Base-by-base conservation (phyloP, 2,888 invertebrate species). In the Catocala sponsa region DNA sequence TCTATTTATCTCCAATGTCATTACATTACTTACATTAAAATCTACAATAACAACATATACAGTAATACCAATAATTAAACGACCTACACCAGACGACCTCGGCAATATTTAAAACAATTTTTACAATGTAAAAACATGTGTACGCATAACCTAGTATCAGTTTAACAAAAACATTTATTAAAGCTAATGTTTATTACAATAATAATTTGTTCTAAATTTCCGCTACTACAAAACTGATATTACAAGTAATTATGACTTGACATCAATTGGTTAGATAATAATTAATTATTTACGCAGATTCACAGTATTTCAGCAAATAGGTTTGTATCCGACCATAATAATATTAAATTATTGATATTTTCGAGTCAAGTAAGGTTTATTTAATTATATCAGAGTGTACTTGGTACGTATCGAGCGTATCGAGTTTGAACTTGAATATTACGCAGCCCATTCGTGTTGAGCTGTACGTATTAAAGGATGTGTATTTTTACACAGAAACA, bases 201-300 rank as follows among this genome's bases (percentile, higher is more conserved):
- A 66, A 66, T 60, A 64, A 49, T 63, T 58, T 59, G 56, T 62
- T 59, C 64, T 60, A 56, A 49, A 43, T 71, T 65, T 77, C 74
- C 69, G 63, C 63, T 55, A 55, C 33, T 33, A 50, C 57, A 61
- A 52, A 61, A 52, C 57, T 71, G 59, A 71, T 61, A 55, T 12
- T 6, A 43, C 33, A 15, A n/a, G 25, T 25, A 5, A 49, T 51
- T 46, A 59, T 49, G 53, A 71, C 65, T 71, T 74, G 74, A 68
- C 74, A 74, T 71, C 65, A 71, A 71, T 72, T 60, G 52, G 47
- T 48, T 55, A 54, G 35, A 56, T 52, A 59, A 55, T 70, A 33
- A 49, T 38, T 38, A 4, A 7, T 38, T 38, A 33, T 60, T 12
- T 44, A 48, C 47, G 7, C 51, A 57, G 46, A 58, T 50, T 51